These are phyloP conservation scores for Morpho achilles DNA, from an alignment of 2,888 invertebrate genomes.

Conservation along the genomic window DNA sequence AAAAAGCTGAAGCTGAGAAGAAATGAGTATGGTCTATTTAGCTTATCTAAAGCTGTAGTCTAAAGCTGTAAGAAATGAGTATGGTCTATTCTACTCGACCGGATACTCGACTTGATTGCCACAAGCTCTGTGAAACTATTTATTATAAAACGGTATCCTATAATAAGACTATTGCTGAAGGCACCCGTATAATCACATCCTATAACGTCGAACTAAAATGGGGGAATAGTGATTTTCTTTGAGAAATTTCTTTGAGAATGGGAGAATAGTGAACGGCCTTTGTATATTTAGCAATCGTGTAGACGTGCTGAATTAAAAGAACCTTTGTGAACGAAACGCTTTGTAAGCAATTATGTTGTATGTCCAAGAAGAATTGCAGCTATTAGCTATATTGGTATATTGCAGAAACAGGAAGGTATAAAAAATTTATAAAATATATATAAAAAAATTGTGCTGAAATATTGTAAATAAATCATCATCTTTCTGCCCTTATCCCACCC, in stretches of 20 bases:
- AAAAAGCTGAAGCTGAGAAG: no score
- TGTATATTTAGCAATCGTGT: conserved; percentile 27
- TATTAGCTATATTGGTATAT: neutral
- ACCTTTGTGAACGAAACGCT: conserved; percentile 18
- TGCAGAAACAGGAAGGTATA: no score
- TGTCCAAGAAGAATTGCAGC: conserved; percentile 4
- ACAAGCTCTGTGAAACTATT: neutral
- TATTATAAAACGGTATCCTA: conserved; percentile 2
- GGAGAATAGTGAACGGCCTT: conserved; percentile 17
- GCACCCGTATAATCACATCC: conserved; percentile 37
- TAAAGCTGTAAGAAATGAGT: no score
- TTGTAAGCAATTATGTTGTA: conserved; percentile 20
- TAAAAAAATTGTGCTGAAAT: no score
- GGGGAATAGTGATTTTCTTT: conserved; percentile 28
- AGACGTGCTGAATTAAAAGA: conserved; percentile 26
- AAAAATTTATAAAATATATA: no score
- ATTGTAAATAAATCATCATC: no score
- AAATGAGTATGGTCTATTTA: no score
- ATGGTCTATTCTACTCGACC: no score
- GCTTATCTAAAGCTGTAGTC: no score
- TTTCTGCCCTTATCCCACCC: no score
- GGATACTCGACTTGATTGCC: no score
- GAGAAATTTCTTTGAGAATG: conserved; percentile 10
- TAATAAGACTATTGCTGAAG: conserved; percentile 29
- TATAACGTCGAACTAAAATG: conserved; percentile 32